A percentile compares a stretch with the other conserved stretches of the same genome.
Evolutionary conservation across 2,113 vertebrate species (phyloP).

Genomic region (Anas platyrhynchos): DNA sequence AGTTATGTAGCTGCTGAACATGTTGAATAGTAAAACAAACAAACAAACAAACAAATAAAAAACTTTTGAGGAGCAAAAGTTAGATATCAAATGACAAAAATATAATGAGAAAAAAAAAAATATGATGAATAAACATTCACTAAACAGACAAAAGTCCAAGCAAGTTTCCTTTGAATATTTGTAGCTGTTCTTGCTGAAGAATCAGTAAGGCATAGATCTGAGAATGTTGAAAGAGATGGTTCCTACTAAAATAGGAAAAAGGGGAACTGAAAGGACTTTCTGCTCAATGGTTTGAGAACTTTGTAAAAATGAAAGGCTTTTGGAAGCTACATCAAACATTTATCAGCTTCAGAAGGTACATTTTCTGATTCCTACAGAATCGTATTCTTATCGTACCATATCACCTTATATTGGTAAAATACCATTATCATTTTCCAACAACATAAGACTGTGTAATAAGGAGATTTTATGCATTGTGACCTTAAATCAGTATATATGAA

Average conservation of each 20-base stretch:
- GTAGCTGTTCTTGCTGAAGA: not conserved
- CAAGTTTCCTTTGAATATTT: not conserved
- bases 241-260: not conserved
- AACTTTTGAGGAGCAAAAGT: not conserved
- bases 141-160: not conserved
- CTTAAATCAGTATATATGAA: not conserved
- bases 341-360: not conserved
- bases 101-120: not conserved
- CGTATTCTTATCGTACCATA: not conserved
- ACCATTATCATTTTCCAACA: not conserved
- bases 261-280: not conserved
- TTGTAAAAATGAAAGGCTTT: not conserved
- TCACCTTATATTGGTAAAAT: not conserved
- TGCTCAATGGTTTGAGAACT: not conserved
- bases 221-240: rapidly evolving
- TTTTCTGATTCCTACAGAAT: not conserved
- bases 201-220: not conserved
- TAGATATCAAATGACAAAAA: not conserved
- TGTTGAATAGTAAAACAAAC: not conserved
- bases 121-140: not conserved
- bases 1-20: not conserved
- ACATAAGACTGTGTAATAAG: not conserved
- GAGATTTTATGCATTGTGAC: not conserved
- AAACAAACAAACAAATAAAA: not conserved
- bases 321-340: not conserved